phyloP scores from a whole-genome alignment of 2,888 invertebrate genomes.

The Craniophora ligustri region DNA sequence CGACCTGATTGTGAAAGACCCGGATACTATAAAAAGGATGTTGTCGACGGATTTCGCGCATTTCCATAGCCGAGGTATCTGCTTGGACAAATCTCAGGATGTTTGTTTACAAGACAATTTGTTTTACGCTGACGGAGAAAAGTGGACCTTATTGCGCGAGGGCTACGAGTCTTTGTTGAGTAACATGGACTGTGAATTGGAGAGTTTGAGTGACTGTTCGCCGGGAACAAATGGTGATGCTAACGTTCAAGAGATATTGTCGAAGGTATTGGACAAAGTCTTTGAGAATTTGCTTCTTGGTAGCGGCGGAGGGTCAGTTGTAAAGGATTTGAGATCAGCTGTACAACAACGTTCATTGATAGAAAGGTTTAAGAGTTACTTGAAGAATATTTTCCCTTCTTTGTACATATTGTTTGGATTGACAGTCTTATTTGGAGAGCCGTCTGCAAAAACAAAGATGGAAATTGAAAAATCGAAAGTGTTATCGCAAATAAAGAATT shows the following conservation, averaged over 20 bases:
- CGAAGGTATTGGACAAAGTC: slow-evolving; percentile 83
- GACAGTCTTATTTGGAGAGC: slow-evolving; percentile 65
- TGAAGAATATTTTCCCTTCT: slow-evolving; percentile 81
- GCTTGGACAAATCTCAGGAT: slow-evolving; percentile 86
- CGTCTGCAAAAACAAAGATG: slow-evolving; percentile 63
- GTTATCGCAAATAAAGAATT: slow-evolving; percentile 66
- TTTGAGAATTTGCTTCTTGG: slow-evolving; percentile 80
- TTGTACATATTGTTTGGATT: slow-evolving; percentile 74
- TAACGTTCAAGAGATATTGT: slow-evolving; percentile 83
- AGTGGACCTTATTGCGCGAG: slow-evolving; percentile 79
- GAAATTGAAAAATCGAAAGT: slow-evolving; percentile 68
- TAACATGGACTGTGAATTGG: slow-evolving; percentile 68
- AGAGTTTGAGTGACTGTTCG: slow-evolving; percentile 84
- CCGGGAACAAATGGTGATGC: slow-evolving; percentile 84
- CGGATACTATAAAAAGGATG: slow-evolving; percentile 79
- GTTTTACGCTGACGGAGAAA: slow-evolving; percentile 84
- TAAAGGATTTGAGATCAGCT: slow-evolving; percentile 68
- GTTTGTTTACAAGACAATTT: slow-evolving; percentile 87
- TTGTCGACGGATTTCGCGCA: slow-evolving; percentile 83
- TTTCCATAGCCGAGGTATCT: slow-evolving; percentile 85
- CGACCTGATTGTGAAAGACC: slow-evolving; percentile 81
- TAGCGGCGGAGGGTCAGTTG: slow-evolving; percentile 65
- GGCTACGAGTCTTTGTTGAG: slow-evolving; percentile 78
- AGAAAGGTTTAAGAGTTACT: slow-evolving; percentile 76
- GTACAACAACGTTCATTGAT: slow-evolving; percentile 68